phyloP scores from a whole-genome alignment of 2,888 invertebrate species.

The Cantharis lateralis region DNA sequence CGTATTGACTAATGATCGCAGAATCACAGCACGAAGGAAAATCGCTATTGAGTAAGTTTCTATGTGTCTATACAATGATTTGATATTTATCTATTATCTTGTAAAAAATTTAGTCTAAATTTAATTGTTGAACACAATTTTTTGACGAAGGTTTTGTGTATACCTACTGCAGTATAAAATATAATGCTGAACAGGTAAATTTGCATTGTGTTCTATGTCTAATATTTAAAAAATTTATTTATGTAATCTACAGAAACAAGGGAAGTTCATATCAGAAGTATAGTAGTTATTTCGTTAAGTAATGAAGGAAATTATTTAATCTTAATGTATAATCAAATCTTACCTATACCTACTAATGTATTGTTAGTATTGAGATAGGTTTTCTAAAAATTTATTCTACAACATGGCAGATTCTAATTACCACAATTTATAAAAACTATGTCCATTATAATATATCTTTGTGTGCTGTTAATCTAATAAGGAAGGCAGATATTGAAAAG shows the following conservation, averaged over 20 bases:
- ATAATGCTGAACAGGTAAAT: too few species aligned
- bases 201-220: too few species aligned
- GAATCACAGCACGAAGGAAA: conserved; percentile 41
- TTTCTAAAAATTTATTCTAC: background rate
- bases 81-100: conserved; percentile 2
- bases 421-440: background rate
- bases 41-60: conserved; percentile 27
- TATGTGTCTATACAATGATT: background rate
- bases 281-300: too few species aligned
- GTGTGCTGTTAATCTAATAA: background rate
- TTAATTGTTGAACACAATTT: background rate
- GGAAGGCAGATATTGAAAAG: background rate
- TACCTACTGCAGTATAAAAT: background rate
- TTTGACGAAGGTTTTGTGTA: background rate
- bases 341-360: too few species aligned
- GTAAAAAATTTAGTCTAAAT: background rate
- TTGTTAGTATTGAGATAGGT: background rate
- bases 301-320: too few species aligned
- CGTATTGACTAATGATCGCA: conserved; percentile 56
- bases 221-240: too few species aligned
- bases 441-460: background rate
- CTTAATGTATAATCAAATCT: background rate
- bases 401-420: background rate
- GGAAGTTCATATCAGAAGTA: too few species aligned
- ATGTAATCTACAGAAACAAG: too few species aligned